A percentile compares a stretch with the other conserved stretches of the same genome.
phyloP scores from a whole-genome alignment of 2,113 vertebrate genomes.

The Crotophaga sulcirostris region DNA sequence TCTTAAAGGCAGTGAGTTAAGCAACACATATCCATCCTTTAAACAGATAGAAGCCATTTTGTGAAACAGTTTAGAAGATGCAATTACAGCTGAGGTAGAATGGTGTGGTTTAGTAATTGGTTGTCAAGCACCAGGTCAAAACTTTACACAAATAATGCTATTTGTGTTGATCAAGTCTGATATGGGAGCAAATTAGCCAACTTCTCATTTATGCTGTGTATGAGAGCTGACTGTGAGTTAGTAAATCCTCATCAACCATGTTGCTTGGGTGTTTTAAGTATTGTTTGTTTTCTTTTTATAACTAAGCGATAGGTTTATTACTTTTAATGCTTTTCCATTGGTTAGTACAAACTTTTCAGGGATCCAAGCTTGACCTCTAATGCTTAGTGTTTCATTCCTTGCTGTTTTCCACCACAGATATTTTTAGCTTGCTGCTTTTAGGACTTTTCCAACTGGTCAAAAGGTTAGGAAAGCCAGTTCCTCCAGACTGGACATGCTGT shows the following conservation, averaged over 20 bases:
- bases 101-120: neutral
- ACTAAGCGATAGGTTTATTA: neutral
- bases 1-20: neutral
- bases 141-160: neutral
- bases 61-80: neutral
- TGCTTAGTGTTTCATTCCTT: conserved; percentile 8
- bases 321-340: neutral
- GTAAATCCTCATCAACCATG: neutral
- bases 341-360: neutral
- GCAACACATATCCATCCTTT: neutral
- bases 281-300: conserved; percentile 2
- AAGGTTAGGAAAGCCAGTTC: conserved; percentile 17
- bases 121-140: neutral
- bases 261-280: neutral
- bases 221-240: neutral
- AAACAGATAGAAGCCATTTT: neutral
- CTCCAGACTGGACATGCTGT: neutral
- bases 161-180: neutral
- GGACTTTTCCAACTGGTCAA: neutral
- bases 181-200: neutral
- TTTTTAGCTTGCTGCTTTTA: conserved; percentile 11
- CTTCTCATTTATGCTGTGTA: neutral
- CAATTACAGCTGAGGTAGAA: neutral
- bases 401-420: neutral
- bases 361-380: neutral